phyloP scores from a whole-genome alignment of 2,888 invertebrate genomes.

The Folsomia manolachei region DNA sequence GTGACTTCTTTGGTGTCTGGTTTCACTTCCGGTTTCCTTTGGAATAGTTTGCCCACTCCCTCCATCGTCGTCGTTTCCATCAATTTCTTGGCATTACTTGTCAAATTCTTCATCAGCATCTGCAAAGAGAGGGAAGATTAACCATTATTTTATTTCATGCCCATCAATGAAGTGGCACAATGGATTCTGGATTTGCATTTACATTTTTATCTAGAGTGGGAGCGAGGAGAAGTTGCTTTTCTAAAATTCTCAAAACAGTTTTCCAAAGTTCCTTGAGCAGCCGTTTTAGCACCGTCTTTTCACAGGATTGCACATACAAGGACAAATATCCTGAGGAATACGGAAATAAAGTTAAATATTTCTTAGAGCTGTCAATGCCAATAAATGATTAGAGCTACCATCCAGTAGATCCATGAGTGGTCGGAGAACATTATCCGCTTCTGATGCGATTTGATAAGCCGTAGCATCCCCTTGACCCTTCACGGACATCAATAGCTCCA shows the following conservation, averaged over 20 bases:
- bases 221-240: constrained; percentile 97
- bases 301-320: constrained; percentile 91
- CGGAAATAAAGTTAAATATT: not conserved
- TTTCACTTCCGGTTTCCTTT: constrained; percentile 89
- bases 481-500: constrained; percentile 81
- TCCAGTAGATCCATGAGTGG: constrained; percentile 89
- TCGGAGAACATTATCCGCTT: constrained; percentile 88
- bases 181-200: too few species aligned
- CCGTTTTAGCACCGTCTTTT: constrained; percentile 97
- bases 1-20: constrained; percentile 90
- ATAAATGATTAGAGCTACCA: constrained; percentile 52
- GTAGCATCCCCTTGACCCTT: constrained; percentile 82
- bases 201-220: constrained; percentile 96
- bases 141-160: not conserved
- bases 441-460: constrained; percentile 78
- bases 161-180: not conserved
- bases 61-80: constrained; percentile 70
- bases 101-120: constrained; percentile 92
- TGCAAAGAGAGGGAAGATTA: constrained; percentile 55
- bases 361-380: not conserved
- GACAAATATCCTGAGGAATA: constrained; percentile 69
- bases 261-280: constrained; percentile 98
- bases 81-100: constrained; percentile 87
- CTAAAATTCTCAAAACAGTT: constrained; percentile 96
- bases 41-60: constrained; percentile 93